Percentiles rank a stretch among this genome's conserved stretches.
phyloP scores from a whole-genome alignment of 1,140 invertebrate genomes.

The Cecropterus lyciades region DNA sequence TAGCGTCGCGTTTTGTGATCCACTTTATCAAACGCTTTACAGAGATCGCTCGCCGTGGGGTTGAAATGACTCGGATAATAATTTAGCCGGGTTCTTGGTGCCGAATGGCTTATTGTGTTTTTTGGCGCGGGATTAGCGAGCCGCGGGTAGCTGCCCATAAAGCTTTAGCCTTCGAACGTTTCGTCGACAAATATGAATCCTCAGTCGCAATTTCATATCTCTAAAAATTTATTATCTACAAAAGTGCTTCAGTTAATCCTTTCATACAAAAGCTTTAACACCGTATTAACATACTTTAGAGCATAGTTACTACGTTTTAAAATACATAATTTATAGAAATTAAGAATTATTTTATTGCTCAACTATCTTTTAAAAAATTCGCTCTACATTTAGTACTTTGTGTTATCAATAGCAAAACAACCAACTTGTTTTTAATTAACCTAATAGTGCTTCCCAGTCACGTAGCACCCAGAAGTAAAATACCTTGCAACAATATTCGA shows the following conservation, averaged over 20 bases:
- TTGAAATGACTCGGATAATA: constrained; percentile 76
- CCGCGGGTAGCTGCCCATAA: constrained; percentile 55
- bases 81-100: constrained; percentile 66
- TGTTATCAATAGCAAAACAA: background rate
- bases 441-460: constrained; percentile 26
- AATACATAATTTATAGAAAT: too few relatives aligned
- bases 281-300: too few relatives aligned
- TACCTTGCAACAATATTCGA: constrained; percentile 55
- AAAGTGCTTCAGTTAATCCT: background rate
- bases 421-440: constrained; percentile 23
- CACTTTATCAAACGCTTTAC: constrained; percentile 82
- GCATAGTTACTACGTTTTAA: too few relatives aligned
- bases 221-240: constrained; percentile 23
- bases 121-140: constrained; percentile 71
- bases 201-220: constrained; percentile 39
- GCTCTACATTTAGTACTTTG: too few relatives aligned
- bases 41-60: constrained; percentile 69
- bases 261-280: too few relatives aligned
- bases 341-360: too few relatives aligned
- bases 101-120: constrained; percentile 76
- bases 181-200: constrained; percentile 49
- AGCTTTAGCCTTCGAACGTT: constrained; percentile 54
- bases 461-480: constrained; percentile 32
- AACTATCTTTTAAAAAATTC: too few relatives aligned
- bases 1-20: constrained; percentile 75